These are phyloP conservation scores for Phocoena phocoena DNA, from an alignment of 2,113 vertebrate genomes.

Conservation along the genomic window DNA sequence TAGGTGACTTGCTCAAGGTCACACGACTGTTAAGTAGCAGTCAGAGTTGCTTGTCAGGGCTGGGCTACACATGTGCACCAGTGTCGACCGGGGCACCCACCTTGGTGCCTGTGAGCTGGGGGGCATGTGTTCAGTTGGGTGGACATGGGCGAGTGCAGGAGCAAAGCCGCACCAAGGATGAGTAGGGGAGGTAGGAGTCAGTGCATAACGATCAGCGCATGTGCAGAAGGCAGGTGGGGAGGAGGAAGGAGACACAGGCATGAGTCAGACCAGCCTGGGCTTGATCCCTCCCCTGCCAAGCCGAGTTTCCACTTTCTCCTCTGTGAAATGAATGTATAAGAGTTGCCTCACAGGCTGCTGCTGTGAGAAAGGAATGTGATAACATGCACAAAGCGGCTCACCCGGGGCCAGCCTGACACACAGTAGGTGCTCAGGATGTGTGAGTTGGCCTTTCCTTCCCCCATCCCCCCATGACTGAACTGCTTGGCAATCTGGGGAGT, in stretches of 20 bases:
- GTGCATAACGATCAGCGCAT: neutral
- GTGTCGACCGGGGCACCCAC: neutral
- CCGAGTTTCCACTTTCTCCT: constrained; percentile 14
- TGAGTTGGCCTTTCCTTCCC: neutral
- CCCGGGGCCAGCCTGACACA: neutral
- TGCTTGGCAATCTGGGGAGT: neutral
- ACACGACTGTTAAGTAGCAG: neutral
- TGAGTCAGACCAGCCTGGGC: neutral
- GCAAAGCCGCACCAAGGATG: neutral
- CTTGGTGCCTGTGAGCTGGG: neutral
- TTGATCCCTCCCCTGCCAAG: neutral
- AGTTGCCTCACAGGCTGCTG: neutral
- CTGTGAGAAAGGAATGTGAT: neutral
- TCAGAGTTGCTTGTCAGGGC: neutral
- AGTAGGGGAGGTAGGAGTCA: neutral
- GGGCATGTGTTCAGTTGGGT: rapidly evolving
- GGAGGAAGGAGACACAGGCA: neutral
- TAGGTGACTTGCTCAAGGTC: neutral
- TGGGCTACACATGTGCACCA: rapidly evolving
- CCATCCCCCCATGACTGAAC: neutral
- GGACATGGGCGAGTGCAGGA: neutral
- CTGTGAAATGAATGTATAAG: neutral
- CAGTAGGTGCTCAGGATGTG: neutral
- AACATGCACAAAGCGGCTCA: neutral
- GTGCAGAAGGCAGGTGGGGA: neutral